These are phyloP conservation scores for Junonia oenone DNA, from an alignment of 2,888 invertebrate species.

Conservation along the genomic window DNA sequence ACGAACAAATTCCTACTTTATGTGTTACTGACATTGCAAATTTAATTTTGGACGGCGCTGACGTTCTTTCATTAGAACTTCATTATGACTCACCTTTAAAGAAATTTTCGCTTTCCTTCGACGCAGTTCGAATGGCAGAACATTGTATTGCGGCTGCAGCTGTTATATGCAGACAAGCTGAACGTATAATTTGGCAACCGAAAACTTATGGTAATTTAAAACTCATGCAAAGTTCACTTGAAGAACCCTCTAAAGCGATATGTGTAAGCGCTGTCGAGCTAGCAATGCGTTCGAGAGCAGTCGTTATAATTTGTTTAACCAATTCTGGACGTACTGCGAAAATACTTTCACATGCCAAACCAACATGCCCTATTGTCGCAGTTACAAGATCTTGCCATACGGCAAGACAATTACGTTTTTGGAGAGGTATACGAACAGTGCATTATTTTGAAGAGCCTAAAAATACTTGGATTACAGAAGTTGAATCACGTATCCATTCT, in stretches of 20 bases:
- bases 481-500: conserved; percentile 55
- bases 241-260: conserved; percentile 75
- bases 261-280: conserved; percentile 64
- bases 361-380: conserved; percentile 87
- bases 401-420: conserved; percentile 81
- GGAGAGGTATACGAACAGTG: conserved; percentile 73
- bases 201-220: conserved; percentile 87
- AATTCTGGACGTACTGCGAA: conserved; percentile 85
- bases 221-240: conserved; percentile 77
- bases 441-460: conserved; percentile 67
- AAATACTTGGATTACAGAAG: conserved; percentile 54
- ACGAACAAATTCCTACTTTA: conserved; percentile 89
- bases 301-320: conserved; percentile 86
- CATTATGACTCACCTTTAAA: conserved; percentile 64
- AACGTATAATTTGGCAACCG: conserved; percentile 90
- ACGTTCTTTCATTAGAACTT: conserved; percentile 89
- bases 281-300: conserved; percentile 55
- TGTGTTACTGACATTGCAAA: conserved; percentile 93
- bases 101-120: conserved; percentile 51
- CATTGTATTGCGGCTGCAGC: conserved; percentile 85
- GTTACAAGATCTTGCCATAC: conserved; percentile 84
- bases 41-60: conserved; percentile 92
- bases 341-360: conserved; percentile 83
- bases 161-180: conserved; percentile 91
- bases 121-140: conserved; percentile 70